A percentile compares a stretch with the other conserved stretches of the same genome.
Conservation (phyloP, 2,113 vertebrate genomes). For the Tursiops truncatus region DNA sequence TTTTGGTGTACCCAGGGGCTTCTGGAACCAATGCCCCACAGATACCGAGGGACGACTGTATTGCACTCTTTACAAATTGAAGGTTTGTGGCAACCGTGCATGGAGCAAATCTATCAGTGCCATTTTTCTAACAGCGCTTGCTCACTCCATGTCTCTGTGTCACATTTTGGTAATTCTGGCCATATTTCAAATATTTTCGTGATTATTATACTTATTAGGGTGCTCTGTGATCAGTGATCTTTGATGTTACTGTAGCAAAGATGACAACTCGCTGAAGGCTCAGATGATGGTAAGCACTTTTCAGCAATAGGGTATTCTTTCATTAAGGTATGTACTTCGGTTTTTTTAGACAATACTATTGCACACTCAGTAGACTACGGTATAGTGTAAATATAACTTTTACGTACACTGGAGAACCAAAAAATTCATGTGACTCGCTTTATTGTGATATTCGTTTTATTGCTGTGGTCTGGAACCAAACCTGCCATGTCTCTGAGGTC, state of each 20-base stretch:
- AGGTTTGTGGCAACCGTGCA: neutral
- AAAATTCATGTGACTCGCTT: neutral
- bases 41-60: neutral
- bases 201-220: neutral
- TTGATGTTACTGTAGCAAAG: neutral
- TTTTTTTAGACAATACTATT: neutral
- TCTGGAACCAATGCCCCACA: neutral
- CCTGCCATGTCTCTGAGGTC: neutral
- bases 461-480: neutral
- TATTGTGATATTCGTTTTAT: neutral
- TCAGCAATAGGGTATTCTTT: neutral
- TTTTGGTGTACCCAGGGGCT: neutral
- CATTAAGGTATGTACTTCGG: neutral
- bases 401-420: neutral
- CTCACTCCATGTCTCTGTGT: neutral
- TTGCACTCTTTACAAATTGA: neutral
- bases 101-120: neutral
- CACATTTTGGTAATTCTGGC: neutral
- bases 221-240: neutral
- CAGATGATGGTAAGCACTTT: too few species aligned
- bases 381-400: neutral
- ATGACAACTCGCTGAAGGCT: neutral
- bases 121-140: neutral
- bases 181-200: neutral
- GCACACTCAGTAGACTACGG: neutral